Base-by-base conservation (phyloP, 2,888 invertebrate genomes). In the Eilema sororculum region DNA sequence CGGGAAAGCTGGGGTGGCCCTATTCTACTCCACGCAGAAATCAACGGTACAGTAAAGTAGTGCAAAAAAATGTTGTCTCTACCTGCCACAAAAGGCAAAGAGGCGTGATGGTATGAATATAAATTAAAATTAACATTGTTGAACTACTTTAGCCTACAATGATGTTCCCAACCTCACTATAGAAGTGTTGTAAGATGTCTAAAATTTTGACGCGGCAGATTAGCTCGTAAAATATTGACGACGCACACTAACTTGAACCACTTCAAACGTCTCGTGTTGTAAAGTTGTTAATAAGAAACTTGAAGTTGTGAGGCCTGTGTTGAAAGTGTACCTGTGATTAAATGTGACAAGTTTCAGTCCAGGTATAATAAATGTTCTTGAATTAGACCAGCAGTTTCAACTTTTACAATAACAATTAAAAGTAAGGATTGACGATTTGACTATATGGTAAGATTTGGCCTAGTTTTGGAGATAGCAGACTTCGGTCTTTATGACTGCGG, bases 181-280 rank as follows among this genome's bases (percentile, higher is more conserved):
- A 52, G 46, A 46, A n/a, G 68, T 67, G 56, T 64, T 37, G 52
- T 59, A 22, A 46, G 25, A n/a, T 33, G 63, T 13, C 58, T 67
- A 59, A 71, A 67, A 67, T 67, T 63, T 71, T n/a, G 70, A 37
- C 37, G 12, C 24, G 12, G 30, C 28, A 52, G 59, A 71, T 71
- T 67, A 52, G 25, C 30, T 59, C 63, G 33, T 71, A 59, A 71
- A 71, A 67, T 67, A 71, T 71, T 66, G 16, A 71, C 46, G 65
- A 56, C 28, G 22, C 16, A n/a, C 13, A 46, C 63, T 71, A 33
- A 67, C 58, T 24, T 33, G 30, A 24, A 10, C 20, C 65, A 46
- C 61, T 58, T 30, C 33, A 1, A 20, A 24, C 5, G 52, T 20
- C 33, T 59, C 25, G 41, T 16, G 58, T 67, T 63, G 37, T 59